These are phyloP conservation scores for Psilanteris sp. DNA, from an alignment of 1,140 invertebrate genomes.

Conservation along the genomic window DNA sequence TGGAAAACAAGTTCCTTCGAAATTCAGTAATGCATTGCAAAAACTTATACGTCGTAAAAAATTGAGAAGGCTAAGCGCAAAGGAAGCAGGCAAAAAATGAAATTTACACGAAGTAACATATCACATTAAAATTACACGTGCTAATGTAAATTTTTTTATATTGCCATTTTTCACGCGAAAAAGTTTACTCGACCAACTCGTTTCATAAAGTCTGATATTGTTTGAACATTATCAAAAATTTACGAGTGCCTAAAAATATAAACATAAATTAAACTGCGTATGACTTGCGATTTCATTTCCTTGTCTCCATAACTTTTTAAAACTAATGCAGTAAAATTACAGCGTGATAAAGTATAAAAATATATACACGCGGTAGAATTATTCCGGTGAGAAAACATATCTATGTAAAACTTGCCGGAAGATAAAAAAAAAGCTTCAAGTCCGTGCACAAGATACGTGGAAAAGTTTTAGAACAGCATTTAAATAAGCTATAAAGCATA, in stretches of 20 bases:
- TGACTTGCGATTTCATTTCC: conserved; percentile 51
- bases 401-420: conserved; percentile 48
- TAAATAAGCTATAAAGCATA: conserved; percentile 60
- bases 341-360: conserved; percentile 46
- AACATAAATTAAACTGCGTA: conserved; percentile 45
- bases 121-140: conserved; percentile 43
- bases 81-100: conserved; percentile 7
- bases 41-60: conserved; percentile 42
- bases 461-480: conserved; percentile 53
- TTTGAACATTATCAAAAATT: conserved; percentile 55
- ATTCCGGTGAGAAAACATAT: conserved; percentile 32
- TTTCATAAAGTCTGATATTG: conserved; percentile 48
- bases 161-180: conserved; percentile 12
- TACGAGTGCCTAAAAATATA: conserved; percentile 49
- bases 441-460: conserved; percentile 33
- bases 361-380: conserved; percentile 33
- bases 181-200: conserved; percentile 34
- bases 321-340: conserved; percentile 51
- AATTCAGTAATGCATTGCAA: conserved; percentile 52
- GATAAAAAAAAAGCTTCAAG: conserved; percentile 40
- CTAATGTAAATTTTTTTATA: conserved; percentile 43
- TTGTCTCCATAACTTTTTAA: conserved; percentile 46
- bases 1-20: conserved; percentile 47
- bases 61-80: conserved; percentile 32
- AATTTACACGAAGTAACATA: conserved; percentile 37